phyloP scores from a whole-genome alignment of 1,140 invertebrate species.

The Ridgeia piscesae region DNA sequence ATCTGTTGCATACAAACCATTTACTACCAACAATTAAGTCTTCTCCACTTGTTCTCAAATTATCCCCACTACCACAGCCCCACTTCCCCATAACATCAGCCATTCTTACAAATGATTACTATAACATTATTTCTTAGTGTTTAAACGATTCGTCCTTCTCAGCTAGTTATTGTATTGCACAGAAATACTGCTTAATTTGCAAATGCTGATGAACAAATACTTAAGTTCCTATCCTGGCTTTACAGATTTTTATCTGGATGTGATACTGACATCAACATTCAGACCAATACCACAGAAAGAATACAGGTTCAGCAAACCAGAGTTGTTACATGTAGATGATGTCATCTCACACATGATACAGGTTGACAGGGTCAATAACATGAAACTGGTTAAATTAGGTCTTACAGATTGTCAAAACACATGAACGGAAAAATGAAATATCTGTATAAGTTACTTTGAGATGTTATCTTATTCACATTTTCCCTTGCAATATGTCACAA shows the following conservation, averaged over 20 bases:
- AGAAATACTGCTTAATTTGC: background rate
- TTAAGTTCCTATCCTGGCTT: background rate
- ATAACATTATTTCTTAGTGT: background rate
- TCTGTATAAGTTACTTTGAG: too few species aligned
- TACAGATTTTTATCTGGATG: background rate
- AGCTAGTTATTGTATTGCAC: background rate
- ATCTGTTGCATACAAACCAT: background rate
- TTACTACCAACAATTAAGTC: slow-evolving; percentile 1
- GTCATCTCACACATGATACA: too few species aligned
- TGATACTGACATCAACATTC: background rate
- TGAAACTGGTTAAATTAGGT: too few species aligned
- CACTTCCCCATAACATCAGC: background rate
- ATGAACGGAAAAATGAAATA: too few species aligned
- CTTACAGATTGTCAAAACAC: too few species aligned
- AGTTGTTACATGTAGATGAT: too few species aligned
- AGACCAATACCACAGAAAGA: background rate
- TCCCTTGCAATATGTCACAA: too few species aligned
- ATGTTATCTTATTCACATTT: too few species aligned
- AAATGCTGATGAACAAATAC: background rate
- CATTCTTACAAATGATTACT: background rate
- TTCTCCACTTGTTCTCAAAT: background rate
- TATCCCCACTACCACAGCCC: background rate
- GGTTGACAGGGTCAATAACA: too few species aligned
- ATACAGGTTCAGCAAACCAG: background rate
- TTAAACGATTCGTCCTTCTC: background rate